phyloP scores from a whole-genome alignment of 2,888 invertebrate species.

The Diachrysia chrysitis region DNA sequence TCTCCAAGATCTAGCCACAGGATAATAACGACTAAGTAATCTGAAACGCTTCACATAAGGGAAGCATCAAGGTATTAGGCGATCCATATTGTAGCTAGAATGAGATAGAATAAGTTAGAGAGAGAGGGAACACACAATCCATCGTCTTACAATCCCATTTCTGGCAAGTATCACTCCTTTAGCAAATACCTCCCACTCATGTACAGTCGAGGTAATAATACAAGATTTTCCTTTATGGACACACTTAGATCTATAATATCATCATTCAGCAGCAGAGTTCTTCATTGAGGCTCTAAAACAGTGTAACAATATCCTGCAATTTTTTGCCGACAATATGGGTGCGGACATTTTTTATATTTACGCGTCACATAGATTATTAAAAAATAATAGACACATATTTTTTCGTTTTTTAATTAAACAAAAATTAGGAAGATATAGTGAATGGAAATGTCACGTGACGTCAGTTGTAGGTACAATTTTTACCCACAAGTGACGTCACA shows the following conservation, averaged over 20 bases:
- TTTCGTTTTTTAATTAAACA: too few relatives aligned
- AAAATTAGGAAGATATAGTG: too few relatives aligned
- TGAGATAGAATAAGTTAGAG: slow-evolving; percentile 42
- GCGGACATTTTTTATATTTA: too few relatives aligned
- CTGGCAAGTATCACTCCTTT: slow-evolving; percentile 65
- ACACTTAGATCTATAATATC: neutral
- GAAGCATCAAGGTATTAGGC: slow-evolving; percentile 32
- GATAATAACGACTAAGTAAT: slow-evolving; percentile 44
- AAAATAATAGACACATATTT: too few relatives aligned
- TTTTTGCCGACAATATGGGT: too few relatives aligned
- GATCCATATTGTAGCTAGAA: slow-evolving; percentile 58
- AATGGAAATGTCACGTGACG: too few relatives aligned
- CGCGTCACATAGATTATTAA: too few relatives aligned
- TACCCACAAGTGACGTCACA: too few relatives aligned
- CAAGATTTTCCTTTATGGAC: neutral
- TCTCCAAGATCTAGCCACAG: slow-evolving; percentile 1
- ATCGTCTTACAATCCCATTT: slow-evolving; percentile 69
- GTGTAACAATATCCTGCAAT: too few relatives aligned
- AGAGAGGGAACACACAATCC: slow-evolving; percentile 56
- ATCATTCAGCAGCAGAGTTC: too few relatives aligned
- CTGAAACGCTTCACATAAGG: slow-evolving; percentile 45
- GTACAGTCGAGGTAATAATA: slow-evolving; percentile 40
- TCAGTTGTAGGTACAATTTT: too few relatives aligned
- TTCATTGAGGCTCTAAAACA: neutral
- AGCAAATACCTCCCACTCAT: slow-evolving; percentile 67